These are phyloP conservation scores for Fistularia commersonii DNA, from an alignment of 2,797 vertebrate genomes.

Conservation along the genomic window DNA sequence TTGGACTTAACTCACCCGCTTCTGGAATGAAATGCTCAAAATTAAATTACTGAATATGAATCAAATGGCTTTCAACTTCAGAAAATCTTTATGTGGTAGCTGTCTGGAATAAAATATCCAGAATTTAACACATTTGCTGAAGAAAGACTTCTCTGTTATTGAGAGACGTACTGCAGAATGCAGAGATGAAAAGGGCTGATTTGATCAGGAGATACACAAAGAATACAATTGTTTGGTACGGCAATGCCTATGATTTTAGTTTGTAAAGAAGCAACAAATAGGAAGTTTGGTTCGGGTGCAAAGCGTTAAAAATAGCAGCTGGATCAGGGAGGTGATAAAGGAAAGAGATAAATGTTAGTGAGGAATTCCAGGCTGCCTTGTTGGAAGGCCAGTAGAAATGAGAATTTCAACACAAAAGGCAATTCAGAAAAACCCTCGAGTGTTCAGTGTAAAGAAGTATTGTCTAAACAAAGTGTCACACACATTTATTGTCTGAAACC, in stretches of 20 bases:
- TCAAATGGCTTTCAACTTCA: conserved; percentile 2
- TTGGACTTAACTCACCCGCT: conserved; percentile 2
- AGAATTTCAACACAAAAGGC: conserved; percentile 7
- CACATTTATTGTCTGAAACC: too few relatives aligned
- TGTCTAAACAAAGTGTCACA: too few relatives aligned
- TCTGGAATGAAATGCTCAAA: conserved; percentile 13
- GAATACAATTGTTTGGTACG: conserved; percentile 20
- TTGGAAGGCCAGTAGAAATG: conserved; percentile 10
- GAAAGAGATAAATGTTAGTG: conserved; percentile 34
- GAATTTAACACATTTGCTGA: conserved; percentile 13
- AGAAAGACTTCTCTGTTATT: conserved; percentile 11
- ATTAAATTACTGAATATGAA: conserved; percentile 5
- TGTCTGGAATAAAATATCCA: conserved; percentile 22
- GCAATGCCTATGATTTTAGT: conserved; percentile 8
- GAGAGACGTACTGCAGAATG: background rate
- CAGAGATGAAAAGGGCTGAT: conserved; percentile 12
- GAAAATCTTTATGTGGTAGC: conserved; percentile 17
- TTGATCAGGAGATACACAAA: conserved; percentile 32
- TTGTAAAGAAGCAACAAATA: conserved; percentile 23
- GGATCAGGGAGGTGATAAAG: conserved; percentile 34
- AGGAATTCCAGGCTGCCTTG: conserved; percentile 33
- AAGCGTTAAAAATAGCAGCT: conserved; percentile 43
- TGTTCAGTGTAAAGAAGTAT: background rate
- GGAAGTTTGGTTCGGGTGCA: conserved; percentile 13
- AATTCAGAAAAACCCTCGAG: background rate